phyloP scores from a whole-genome alignment of 2,113 vertebrate genomes.

The Collichthys lucidus region DNA sequence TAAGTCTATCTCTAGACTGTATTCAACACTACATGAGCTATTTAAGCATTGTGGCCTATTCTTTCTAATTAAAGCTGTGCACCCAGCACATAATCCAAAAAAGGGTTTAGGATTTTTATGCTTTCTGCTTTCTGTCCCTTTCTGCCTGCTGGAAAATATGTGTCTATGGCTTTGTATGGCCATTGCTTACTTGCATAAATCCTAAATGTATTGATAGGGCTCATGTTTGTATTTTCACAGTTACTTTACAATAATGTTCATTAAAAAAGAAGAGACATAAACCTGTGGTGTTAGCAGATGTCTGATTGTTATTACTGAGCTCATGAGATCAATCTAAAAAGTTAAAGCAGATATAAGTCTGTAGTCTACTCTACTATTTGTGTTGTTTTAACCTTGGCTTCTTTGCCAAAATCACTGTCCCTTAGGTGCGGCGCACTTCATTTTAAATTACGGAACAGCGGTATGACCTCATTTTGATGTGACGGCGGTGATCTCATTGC shows the following conservation, averaged over 20 bases:
- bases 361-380: background rate
- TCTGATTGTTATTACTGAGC: background rate
- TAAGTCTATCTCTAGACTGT: background rate
- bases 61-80: background rate
- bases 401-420: background rate
- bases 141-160: background rate
- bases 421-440: background rate
- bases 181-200: background rate
- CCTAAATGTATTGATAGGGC: background rate
- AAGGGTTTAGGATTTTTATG: background rate
- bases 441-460: conserved; percentile 23
- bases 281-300: background rate
- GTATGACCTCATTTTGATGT: conserved; percentile 54
- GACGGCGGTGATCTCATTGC: conserved; percentile 54
- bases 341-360: no score
- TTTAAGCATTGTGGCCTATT: background rate
- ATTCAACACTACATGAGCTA: background rate
- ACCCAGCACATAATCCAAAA: background rate
- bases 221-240: background rate
- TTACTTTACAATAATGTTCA: no score
- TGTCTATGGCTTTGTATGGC: background rate
- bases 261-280: background rate
- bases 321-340: background rate
- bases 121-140: background rate
- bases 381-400: conserved; percentile 7